Evolutionary conservation across 2,797 vertebrate species (phyloP).

Genomic region (Argentina silus): DNA sequence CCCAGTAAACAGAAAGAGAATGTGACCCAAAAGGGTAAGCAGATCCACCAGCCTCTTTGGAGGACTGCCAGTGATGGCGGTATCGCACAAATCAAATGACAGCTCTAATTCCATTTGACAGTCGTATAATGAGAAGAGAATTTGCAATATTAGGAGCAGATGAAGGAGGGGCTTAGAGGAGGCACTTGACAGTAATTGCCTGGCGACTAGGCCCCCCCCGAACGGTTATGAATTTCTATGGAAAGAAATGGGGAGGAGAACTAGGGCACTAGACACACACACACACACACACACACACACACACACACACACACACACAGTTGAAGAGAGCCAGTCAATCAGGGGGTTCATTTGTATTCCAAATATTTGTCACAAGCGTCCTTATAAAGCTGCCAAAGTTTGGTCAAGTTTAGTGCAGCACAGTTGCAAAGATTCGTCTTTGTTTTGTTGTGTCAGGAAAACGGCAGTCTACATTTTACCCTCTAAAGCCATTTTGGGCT

Average conservation of each 20-base stretch:
- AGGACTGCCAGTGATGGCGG: slow-evolving; percentile 32
- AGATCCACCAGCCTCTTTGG: slow-evolving; percentile 24
- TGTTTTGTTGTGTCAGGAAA: not conserved
- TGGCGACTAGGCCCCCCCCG: slow-evolving; percentile 54
- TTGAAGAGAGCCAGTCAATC: too few relatives aligned
- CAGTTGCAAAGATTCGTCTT: slow-evolving; percentile 19
- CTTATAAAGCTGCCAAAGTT: too few relatives aligned
- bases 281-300: too few relatives aligned
- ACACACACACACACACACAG: too few relatives aligned
- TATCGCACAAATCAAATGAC: slow-evolving; percentile 64
- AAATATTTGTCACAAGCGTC: too few relatives aligned
- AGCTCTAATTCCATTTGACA: slow-evolving; percentile 69
- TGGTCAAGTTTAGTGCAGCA: too few relatives aligned
- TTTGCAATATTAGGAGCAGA: slow-evolving; percentile 70
- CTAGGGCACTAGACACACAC: slow-evolving; percentile 36
- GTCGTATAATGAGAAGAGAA: slow-evolving; percentile 73
- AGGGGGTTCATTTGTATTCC: too few relatives aligned
- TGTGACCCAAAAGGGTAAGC: slow-evolving; percentile 34
- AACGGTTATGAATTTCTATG: slow-evolving; percentile 53
- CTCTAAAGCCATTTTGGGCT: not conserved
- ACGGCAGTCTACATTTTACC: not conserved
- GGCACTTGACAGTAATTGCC: slow-evolving; percentile 74
- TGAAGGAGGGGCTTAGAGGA: slow-evolving; percentile 62
- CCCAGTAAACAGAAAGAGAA: not conserved
- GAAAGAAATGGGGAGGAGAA: slow-evolving; percentile 49